phyloP scores from a whole-genome alignment of 2,113 vertebrate genomes.

The Barnardius zonarius region DNA sequence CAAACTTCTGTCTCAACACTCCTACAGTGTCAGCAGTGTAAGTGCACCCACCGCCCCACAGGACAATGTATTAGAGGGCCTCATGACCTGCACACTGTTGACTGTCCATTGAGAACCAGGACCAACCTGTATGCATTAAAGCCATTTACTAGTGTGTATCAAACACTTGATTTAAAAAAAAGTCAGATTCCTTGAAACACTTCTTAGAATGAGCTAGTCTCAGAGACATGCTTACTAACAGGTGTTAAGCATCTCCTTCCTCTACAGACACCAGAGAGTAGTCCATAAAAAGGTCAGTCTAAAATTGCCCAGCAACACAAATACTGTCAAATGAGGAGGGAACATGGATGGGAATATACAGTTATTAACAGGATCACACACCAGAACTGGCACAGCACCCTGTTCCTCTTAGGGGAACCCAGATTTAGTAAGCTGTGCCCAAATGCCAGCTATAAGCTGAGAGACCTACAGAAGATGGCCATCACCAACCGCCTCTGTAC shows the following conservation, averaged over 20 bases:
- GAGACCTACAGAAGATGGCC: accelerated
- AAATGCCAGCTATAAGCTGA: not conserved
- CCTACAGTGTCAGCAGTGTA: not conserved
- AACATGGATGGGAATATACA: not conserved
- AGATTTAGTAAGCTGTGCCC: not conserved
- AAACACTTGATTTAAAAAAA: not conserved
- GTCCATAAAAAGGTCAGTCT: not conserved
- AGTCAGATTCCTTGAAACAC: not conserved
- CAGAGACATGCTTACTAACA: not conserved
- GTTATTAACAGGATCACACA: not conserved
- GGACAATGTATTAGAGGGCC: not conserved
- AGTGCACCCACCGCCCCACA: not conserved
- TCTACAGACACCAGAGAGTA: not conserved
- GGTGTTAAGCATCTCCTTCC: not conserved
- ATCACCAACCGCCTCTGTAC: accelerated
- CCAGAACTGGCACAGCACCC: not conserved
- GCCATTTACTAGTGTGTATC: not conserved
- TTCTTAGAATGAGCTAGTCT: not conserved
- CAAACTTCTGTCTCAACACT: not conserved
- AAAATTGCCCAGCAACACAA: not conserved
- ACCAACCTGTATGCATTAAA: not conserved
- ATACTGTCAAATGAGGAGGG: not conserved
- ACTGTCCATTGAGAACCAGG: accelerated
- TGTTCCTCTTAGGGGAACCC: not conserved
- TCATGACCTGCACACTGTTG: not conserved